Base-by-base conservation (phyloP, 2,797 vertebrate genomes). In the Hylomyscus alleni region DNA sequence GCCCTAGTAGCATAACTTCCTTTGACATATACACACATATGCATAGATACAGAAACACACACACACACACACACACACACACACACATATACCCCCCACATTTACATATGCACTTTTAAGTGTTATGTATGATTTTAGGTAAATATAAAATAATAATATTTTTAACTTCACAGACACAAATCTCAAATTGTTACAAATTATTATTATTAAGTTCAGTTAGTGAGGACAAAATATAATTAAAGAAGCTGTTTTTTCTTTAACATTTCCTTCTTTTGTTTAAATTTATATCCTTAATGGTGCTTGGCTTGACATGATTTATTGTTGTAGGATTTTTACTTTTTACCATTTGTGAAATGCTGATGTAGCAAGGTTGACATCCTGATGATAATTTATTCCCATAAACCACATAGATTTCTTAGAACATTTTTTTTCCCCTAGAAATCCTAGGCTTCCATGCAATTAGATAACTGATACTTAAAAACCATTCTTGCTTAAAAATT, bases 351-450 rank as follows among this genome's bases (percentile, higher is more conserved):
- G 29, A 87, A 92, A 67, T 90, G 81, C 72, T 14, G 4, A 9
- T 54, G 6, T 76, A 47, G 67, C 80, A 82, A 82, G 69, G 75
- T 58, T 89, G 82, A 67, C 56, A 96, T 88, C 90, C 67, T 92
- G 81, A 77, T 88, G 85, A 94, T 92, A 95, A 87, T 82, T 76
- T 89, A 67, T 31, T n/a, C 56, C 90, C 13, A 84, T 50, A 91
- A 89, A 85, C 44, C 77, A 67, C 20, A 62, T 72, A 89, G 81
- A 65, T 54, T 96, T 47, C 56, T 93, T 72, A 93, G 44, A 26
- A 54, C 13, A 50, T 40, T 88, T 86, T 90, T 37, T 52, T 60
- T 6, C 10, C 22, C n/a, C 3, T 37, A 73, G 22, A 87, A 87
- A 87, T 87, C n/a, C 24, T 19, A 17, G n/a, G 67, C n/a, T 54